A percentile compares a stretch with the other conserved stretches of the same genome.
phyloP scores from a whole-genome alignment of 2,797 vertebrate genomes.

The Columba guinea region DNA sequence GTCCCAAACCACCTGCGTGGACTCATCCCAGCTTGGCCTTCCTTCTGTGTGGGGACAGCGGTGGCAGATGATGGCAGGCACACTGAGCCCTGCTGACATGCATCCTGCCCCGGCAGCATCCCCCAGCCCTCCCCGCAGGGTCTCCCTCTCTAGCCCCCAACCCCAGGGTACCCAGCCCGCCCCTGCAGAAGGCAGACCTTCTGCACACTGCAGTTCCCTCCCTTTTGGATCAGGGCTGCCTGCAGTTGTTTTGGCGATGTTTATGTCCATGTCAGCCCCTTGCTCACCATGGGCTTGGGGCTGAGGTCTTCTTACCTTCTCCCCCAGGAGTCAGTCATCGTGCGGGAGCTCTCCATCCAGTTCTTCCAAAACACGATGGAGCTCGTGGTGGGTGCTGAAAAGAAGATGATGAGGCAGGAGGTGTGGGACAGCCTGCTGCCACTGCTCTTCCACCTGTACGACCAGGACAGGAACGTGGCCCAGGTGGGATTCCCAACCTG shows the following conservation, averaged over 20 bases:
- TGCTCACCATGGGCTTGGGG: not conserved
- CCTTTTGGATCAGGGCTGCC: not conserved
- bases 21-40: not conserved
- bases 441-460: not conserved
- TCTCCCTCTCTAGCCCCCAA: not conserved
- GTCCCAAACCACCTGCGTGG: fast-evolving
- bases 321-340: not conserved
- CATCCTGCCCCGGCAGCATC: not conserved
- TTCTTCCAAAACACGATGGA: not conserved
- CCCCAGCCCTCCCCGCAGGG: not conserved
- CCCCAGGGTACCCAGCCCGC: not conserved
- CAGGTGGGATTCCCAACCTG: constrained; percentile 13
- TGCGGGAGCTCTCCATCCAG: constrained; percentile 24
- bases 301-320: not conserved
- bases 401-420: not conserved
- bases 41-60: fast-evolving
- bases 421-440: not conserved
- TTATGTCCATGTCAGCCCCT: not conserved
- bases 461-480: not conserved
- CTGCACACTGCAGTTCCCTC: fast-evolving
- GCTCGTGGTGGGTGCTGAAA: not conserved
- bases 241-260: fast-evolving
- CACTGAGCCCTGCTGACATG: not conserved
- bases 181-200: not conserved
- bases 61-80: fast-evolving